These are phyloP conservation scores for Tenodera sinensis DNA, from an alignment of 2,888 invertebrate genomes.

Conservation along the genomic window DNA sequence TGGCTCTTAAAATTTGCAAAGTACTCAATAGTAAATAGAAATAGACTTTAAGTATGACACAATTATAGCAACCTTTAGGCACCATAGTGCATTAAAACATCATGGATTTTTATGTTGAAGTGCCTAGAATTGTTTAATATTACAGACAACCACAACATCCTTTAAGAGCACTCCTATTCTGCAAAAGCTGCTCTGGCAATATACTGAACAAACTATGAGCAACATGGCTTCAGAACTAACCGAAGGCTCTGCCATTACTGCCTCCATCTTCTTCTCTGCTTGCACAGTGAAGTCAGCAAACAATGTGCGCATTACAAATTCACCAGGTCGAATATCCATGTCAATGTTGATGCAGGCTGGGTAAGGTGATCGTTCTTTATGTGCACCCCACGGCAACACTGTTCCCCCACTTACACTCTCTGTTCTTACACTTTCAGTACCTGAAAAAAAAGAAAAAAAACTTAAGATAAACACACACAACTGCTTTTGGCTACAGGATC, in stretches of 20 bases:
- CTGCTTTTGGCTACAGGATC: background rate
- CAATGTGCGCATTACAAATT: conserved; percentile 92
- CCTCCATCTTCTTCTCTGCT: conserved; percentile 93
- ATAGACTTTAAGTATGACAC: too few species aligned
- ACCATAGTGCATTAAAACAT: too few species aligned
- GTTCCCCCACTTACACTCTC: conserved; percentile 52
- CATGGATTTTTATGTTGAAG: too few species aligned
- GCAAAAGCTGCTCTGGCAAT: too few species aligned
- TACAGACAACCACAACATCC: too few species aligned
- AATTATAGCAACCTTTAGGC: too few species aligned
- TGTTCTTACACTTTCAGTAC: conserved; percentile 17
- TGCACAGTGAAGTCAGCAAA: conserved; percentile 93
- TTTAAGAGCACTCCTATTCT: too few species aligned
- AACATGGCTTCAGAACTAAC: conserved; percentile 47
- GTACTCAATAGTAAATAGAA: too few species aligned
- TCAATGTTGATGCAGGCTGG: conserved; percentile 51
- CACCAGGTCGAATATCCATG: conserved; percentile 78
- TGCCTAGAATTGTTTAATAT: too few species aligned
- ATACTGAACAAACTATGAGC: too few species aligned
- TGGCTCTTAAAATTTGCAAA: too few species aligned
- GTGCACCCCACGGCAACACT: conserved; percentile 76
- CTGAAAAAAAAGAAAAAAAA: background rate
- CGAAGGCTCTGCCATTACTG: conserved; percentile 86
- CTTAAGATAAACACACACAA: background rate
- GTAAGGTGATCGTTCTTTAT: conserved; percentile 61